Base-by-base conservation (phyloP, 2,797 vertebrate genomes). In the Sebastiscus albofasciatus region DNA sequence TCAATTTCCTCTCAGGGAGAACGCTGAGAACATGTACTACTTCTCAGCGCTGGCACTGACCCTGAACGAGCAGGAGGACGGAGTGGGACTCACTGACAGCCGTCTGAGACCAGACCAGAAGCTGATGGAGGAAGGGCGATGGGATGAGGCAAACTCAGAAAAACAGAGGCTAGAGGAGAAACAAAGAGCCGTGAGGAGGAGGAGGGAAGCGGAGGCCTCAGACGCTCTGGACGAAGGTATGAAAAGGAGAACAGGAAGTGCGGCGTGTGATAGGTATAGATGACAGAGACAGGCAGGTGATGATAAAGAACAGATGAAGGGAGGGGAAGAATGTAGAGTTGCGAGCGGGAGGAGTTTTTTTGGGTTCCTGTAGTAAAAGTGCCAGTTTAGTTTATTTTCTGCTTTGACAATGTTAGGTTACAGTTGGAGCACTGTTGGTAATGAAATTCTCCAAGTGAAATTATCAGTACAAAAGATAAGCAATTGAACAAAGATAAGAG, bases 141-240 rank as follows among this genome's bases (percentile, higher is more conserved):
- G 98, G 98, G 98, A 99, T 4, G 98, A 99, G 74, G 98, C 98
- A 68, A 99, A 99, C 22, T 93, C 95, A 0, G 98, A 99, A 84
- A 99, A 99, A 74, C 98, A 99, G 89, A 96, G 97, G 56, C 96
- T 99, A 46, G 98, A 99, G 93, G 98, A 99, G 87, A 98, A 99
- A 24, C 98, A 99, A 31, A 95, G 98, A 36, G 95, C 96, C 0
- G 96, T 96, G 81, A 96, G 98, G 72, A 96, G 97, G 91, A 96
- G 95, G 90, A 96, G 98, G 62, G 98, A 99, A 90, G 97, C 97
- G 0, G 97, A 99, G 54, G 96, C 96, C 0, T 77, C 96, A 29
- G 94, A 96, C 1, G 96, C 97, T 58, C 88, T 96, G 0, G 97
- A 98, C 83, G 97, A 98, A 0, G 98, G 98, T 99, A 94, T 94